Evolutionary conservation across 2,888 invertebrate species (phyloP).

Genomic region (Erebia palarica): DNA sequence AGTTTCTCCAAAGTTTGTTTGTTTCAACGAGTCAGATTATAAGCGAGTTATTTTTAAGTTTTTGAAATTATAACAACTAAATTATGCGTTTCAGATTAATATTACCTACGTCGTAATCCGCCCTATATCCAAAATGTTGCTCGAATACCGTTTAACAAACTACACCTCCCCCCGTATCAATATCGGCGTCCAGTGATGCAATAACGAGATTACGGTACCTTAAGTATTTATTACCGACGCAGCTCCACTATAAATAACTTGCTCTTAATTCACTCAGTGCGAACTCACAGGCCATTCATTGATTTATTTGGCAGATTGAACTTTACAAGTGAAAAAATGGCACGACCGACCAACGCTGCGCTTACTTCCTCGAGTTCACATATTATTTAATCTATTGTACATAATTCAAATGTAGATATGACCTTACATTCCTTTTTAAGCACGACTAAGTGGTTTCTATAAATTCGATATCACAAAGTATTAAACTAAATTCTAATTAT

Average conservation of each 20-base stretch:
- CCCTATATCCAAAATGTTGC: not conserved
- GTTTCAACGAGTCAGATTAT: no score
- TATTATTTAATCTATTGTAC: not conserved
- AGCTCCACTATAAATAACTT: slow-evolving; percentile 54
- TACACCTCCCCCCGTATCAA: slow-evolving; percentile 18
- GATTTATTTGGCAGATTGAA: slow-evolving; percentile 45
- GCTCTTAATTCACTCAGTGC: slow-evolving; percentile 54
- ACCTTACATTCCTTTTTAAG: slow-evolving; percentile 14
- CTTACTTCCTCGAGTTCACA: slow-evolving; percentile 7
- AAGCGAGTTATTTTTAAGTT: no score
- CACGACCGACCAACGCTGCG: slow-evolving; percentile 17
- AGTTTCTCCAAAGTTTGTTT: no score
- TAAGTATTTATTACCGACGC: slow-evolving; percentile 64
- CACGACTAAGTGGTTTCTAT: not conserved
- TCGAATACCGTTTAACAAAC: slow-evolving; percentile 23
- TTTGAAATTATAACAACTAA: no score
- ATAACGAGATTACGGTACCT: slow-evolving; percentile 66
- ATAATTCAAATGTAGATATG: not conserved
- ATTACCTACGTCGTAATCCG: not conserved
- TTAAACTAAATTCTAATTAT: not conserved
- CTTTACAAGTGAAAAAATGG: slow-evolving; percentile 37
- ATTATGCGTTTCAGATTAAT: no score
- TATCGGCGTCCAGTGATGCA: slow-evolving; percentile 56
- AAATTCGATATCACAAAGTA: not conserved
- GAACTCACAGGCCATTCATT: slow-evolving; percentile 41